Evolutionary conservation across 2,113 vertebrate genomes (phyloP).

Genomic region (Chaetops frenatus): DNA sequence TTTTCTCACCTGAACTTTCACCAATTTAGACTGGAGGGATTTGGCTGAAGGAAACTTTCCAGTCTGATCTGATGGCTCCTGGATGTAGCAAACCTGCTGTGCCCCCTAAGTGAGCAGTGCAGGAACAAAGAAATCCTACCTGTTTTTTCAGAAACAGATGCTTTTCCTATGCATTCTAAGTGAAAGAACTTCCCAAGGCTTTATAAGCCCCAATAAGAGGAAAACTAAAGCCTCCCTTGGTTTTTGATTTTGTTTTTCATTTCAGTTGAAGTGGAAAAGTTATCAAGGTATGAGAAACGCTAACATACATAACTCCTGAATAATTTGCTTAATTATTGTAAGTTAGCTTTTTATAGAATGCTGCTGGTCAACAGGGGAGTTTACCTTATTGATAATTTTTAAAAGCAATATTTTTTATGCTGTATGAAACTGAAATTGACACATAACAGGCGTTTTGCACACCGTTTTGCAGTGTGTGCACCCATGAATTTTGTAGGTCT

Average conservation of each 20-base stretch:
- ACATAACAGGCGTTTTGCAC: background rate
- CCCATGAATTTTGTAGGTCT: slow-evolving; percentile 57
- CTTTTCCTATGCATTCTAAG: background rate
- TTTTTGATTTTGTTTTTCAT: background rate
- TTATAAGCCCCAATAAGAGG: background rate
- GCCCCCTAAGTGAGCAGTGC: background rate
- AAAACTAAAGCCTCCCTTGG: background rate
- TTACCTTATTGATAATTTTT: slow-evolving; percentile 19
- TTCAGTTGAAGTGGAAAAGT: background rate
- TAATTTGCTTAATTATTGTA: background rate
- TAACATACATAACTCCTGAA: background rate
- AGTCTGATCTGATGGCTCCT: background rate
- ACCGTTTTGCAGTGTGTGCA: background rate
- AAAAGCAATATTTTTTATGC: slow-evolving; percentile 2
- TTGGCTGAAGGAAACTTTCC: background rate
- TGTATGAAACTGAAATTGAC: background rate
- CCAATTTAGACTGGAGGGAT: background rate
- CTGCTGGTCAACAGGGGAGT: background rate
- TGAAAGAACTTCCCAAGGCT: background rate
- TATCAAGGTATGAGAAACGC: background rate
- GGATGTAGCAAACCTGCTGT: background rate
- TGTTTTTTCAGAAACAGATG: background rate
- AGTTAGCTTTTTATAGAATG: slow-evolving; percentile 60
- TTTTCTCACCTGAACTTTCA: background rate
- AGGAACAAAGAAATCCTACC: background rate